Percentiles rank a stretch among this genome's conserved stretches.
These are phyloP conservation scores for Troilus luridus DNA, from an alignment of 2,888 invertebrate species.

Conservation along the genomic window DNA sequence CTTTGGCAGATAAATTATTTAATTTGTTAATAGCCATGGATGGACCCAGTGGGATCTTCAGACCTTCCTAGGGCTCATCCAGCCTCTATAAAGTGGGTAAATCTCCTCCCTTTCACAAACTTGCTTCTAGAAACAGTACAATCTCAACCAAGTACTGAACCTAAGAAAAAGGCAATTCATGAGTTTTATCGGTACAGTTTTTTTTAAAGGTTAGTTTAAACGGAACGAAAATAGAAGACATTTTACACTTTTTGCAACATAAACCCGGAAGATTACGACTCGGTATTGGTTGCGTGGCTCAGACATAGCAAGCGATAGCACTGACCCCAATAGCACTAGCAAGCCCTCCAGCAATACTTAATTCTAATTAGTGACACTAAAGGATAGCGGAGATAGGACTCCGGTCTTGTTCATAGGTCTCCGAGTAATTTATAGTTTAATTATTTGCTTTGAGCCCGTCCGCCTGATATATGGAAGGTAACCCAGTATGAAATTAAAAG, in stretches of 20 bases:
- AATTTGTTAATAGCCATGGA: no score
- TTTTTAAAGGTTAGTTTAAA: not conserved
- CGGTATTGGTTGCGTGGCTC: constrained; percentile 23
- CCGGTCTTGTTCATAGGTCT: constrained; percentile 2
- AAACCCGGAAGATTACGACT: not conserved
- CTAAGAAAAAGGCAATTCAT: no score
- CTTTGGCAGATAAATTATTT: no score
- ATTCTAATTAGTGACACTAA: constrained; percentile 41
- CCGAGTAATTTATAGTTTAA: constrained; percentile 46
- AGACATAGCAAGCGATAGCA: not conserved
- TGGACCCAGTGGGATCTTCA: no score
- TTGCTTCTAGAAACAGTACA: no score
- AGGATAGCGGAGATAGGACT: constrained; percentile 16
- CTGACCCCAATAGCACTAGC: not conserved
- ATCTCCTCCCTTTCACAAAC: no score
- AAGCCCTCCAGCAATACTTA: constrained; percentile 29
- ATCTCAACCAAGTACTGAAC: no score
- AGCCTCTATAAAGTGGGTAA: no score
- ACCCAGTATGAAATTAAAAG: constrained; percentile 55
- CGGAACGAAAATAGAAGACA: not conserved
- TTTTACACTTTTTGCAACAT: constrained; percentile 12
- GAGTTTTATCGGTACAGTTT: no score
- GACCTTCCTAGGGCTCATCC: no score
- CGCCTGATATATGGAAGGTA: constrained; percentile 40
- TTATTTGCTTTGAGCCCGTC: constrained; percentile 53